Conservation (phyloP, 1,140 invertebrate genomes). For the Leptinotarsa undecemlineata region DNA sequence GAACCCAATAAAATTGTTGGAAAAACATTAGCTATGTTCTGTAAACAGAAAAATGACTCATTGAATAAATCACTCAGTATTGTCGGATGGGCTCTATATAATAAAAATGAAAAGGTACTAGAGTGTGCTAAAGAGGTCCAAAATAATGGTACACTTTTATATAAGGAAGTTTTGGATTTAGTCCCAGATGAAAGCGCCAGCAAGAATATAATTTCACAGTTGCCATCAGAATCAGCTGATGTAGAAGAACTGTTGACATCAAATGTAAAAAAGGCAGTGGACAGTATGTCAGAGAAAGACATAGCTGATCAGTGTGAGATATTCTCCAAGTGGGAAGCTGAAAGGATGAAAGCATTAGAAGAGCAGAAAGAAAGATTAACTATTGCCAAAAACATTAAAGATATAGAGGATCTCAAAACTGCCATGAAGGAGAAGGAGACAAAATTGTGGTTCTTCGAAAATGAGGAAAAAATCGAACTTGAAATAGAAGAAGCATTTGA, state of each 20-base stretch:
- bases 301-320: conserved; percentile 63
- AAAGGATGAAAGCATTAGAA: conserved; percentile 62
- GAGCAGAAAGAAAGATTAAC: conserved; percentile 62
- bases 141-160: conserved; percentile 51
- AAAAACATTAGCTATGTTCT: conserved; percentile 74
- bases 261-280: conserved; percentile 58
- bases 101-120: conserved; percentile 67
- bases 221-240: conserved; percentile 47
- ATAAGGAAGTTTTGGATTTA: conserved; percentile 56
- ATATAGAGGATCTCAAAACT: conserved; percentile 64
- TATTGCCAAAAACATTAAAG: conserved; percentile 58
- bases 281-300: conserved; percentile 60
- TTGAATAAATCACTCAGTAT: conserved; percentile 69
- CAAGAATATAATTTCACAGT: conserved; percentile 40
- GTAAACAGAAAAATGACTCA: conserved; percentile 58
- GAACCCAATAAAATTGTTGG: conserved; percentile 71
- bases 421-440: conserved; percentile 65
- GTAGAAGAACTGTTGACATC: conserved; percentile 57
- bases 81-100: conserved; percentile 69
- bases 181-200: conserved; percentile 52
- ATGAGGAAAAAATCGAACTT: conserved; percentile 72
- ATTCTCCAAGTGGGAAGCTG: conserved; percentile 63
- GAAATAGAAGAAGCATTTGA: conserved; percentile 62
- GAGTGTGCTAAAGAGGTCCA: conserved; percentile 54
- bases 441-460: conserved; percentile 77